Evolutionary conservation across 2,888 invertebrate species (phyloP).

Genomic region (Leucoptera coffeella): DNA sequence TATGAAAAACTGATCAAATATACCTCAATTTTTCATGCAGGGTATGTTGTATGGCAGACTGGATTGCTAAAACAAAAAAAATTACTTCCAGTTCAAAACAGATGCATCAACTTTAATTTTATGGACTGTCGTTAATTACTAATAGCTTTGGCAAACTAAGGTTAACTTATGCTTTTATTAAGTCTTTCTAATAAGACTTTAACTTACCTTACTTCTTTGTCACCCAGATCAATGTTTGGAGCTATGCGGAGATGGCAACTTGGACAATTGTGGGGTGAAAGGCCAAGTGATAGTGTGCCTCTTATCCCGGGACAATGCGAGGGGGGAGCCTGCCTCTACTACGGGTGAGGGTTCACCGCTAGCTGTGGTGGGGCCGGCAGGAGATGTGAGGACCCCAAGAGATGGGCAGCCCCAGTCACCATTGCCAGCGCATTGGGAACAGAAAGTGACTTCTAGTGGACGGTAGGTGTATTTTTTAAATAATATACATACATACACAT

Average conservation of each 20-base stretch:
- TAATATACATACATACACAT: too few relatives aligned
- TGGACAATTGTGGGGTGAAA: constrained; percentile 82
- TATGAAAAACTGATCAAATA: too few relatives aligned
- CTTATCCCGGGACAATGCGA: constrained; percentile 80
- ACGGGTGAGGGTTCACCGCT: constrained; percentile 61
- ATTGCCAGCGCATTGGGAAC: constrained; percentile 72
- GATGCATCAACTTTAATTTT: too few relatives aligned
- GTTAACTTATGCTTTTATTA: too few relatives aligned
- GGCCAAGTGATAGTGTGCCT: constrained; percentile 94
- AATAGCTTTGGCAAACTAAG: too few relatives aligned
- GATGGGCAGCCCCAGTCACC: constrained; percentile 24
- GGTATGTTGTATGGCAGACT: too few relatives aligned
- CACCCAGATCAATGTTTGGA: constrained; percentile 83
- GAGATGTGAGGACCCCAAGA: constrained; percentile 70
- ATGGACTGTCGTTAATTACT: too few relatives aligned
- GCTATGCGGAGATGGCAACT: constrained; percentile 78
- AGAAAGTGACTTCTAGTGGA: constrained; percentile 77
- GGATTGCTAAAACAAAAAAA: too few relatives aligned
- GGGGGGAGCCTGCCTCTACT: constrained; percentile 75
- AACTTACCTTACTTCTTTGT: not conserved
- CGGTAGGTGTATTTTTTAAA: too few relatives aligned
- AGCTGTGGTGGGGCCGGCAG: constrained; percentile 80
- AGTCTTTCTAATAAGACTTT: too few relatives aligned
- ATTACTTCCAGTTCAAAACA: too few relatives aligned
- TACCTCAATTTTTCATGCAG: too few relatives aligned